phyloP scores from a whole-genome alignment of 2,113 vertebrate species.

The Engraulis encrasicolus region DNA sequence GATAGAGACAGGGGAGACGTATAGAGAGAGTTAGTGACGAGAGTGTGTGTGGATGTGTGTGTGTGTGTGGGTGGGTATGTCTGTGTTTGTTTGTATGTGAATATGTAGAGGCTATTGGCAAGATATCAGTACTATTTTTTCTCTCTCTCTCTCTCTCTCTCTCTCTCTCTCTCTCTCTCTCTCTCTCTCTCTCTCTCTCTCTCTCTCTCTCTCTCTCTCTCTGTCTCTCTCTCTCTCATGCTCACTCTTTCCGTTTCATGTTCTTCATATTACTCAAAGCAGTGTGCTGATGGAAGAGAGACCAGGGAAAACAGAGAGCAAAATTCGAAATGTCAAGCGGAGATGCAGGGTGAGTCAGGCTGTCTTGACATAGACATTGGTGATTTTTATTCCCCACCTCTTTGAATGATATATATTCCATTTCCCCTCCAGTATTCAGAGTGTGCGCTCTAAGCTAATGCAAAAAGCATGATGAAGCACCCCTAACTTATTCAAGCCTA shows the following conservation, averaged over 20 bases:
- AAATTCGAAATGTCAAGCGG: neutral
- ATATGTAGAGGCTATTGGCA: neutral
- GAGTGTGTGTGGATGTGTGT: neutral
- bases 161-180: neutral
- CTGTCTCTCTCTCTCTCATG: no score
- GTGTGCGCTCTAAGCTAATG: neutral
- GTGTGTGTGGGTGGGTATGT: neutral
- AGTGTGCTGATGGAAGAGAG: slow-evolving; percentile 1
- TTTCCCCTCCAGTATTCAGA: neutral
- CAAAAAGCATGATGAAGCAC: neutral
- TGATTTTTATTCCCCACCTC: neutral
- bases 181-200: neutral
- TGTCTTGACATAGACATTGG: neutral
- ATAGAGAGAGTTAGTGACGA: neutral
- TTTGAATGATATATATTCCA: neutral
- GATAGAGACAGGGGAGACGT: no score
- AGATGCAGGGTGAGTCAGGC: neutral
- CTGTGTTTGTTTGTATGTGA: neutral
- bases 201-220: neutral
- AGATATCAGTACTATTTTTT: neutral
- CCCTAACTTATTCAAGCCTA: neutral
- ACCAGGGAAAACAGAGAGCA: neutral
- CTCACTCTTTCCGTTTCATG: neutral
- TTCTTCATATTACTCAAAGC: neutral
- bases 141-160: neutral